Evolutionary conservation across 1,140 invertebrate genomes (phyloP).

Genomic region (Littorina saxatilis): DNA sequence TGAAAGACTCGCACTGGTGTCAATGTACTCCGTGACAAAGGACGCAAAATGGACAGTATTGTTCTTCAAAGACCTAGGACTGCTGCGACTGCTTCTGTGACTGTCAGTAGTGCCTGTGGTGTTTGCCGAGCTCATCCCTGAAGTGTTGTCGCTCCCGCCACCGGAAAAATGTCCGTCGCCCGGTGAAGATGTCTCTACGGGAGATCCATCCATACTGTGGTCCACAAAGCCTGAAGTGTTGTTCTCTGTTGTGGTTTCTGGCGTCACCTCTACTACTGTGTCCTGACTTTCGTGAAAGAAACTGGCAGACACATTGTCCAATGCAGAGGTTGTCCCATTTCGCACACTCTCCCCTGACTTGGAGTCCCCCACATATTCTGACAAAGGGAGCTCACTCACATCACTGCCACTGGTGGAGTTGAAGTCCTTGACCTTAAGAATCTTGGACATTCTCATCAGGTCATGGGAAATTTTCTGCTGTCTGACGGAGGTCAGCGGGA

Average conservation of each 20-base stretch:
- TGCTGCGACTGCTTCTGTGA: conserved; percentile 55
- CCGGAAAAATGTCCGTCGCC: background rate
- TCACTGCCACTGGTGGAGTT: conserved; percentile 61
- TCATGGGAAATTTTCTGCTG: conserved; percentile 69
- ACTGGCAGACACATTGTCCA: conserved; percentile 30
- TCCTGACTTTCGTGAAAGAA: conserved; percentile 46
- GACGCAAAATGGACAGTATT: conserved; percentile 68
- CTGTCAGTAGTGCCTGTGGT: conserved; percentile 37
- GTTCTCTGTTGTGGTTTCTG: conserved; percentile 18
- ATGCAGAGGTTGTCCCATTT: background rate
- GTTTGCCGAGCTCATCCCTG: conserved; percentile 40
- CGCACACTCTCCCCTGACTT: background rate
- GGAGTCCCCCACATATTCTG: background rate
- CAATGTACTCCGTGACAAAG: conserved; percentile 42
- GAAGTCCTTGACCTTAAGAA: conserved; percentile 66
- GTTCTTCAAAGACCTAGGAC: conserved; percentile 67
- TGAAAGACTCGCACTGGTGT: conserved; percentile 38
- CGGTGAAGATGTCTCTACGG: conserved; percentile 18
- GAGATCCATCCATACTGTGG: conserved; percentile 10
- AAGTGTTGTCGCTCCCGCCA: conserved; percentile 23
- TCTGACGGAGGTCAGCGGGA: conserved; percentile 62
- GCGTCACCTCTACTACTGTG: conserved; percentile 38
- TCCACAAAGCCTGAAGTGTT: conserved; percentile 40
- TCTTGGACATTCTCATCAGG: conserved; percentile 62
- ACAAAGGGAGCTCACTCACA: conserved; percentile 37